Evolutionary conservation across 2,888 invertebrate species (phyloP).

Genomic region (Brachyptera risi): DNA sequence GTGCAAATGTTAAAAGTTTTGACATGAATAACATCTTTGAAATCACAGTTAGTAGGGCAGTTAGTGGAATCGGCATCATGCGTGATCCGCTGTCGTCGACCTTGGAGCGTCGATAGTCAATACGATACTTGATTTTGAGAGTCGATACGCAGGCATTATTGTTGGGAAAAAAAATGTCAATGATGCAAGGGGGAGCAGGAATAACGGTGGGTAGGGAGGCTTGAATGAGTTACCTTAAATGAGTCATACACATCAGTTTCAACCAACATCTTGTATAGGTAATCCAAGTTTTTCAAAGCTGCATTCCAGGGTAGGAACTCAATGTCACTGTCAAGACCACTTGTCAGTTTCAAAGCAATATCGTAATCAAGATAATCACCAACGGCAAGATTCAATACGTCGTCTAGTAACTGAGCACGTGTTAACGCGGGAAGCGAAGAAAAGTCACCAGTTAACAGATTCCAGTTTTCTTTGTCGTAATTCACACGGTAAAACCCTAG

Average conservation of each 20-base stretch:
- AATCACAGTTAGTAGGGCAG: too few relatives aligned
- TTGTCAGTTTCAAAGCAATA: conserved; percentile 47
- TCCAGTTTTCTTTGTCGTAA: conserved; percentile 67
- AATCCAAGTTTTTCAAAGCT: conserved; percentile 54
- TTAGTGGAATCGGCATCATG: too few relatives aligned
- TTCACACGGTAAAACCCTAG: conserved; percentile 70
- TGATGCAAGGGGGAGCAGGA: neutral
- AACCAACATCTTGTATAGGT: conserved; percentile 54
- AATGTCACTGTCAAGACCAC: conserved; percentile 46
- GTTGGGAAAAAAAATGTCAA: neutral
- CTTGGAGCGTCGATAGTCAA: too few relatives aligned
- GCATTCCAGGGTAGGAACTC: conserved; percentile 60
- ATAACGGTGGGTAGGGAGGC: neutral
- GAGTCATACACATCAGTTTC: conserved; percentile 56
- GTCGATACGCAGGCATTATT: too few relatives aligned
- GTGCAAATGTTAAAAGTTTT: too few relatives aligned
- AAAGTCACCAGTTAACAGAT: conserved; percentile 59
- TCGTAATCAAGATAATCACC: conserved; percentile 59
- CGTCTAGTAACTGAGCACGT: conserved; percentile 84
- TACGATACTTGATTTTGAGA: too few relatives aligned
- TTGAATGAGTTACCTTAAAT: conserved; percentile 52
- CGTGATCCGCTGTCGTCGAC: too few relatives aligned
- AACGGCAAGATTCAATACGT: conserved; percentile 74
- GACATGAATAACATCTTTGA: too few relatives aligned
- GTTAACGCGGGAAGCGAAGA: conserved; percentile 69